These are phyloP conservation scores for Cyclina sinensis DNA, from an alignment of 1,140 invertebrate genomes.

Conservation along the genomic window DNA sequence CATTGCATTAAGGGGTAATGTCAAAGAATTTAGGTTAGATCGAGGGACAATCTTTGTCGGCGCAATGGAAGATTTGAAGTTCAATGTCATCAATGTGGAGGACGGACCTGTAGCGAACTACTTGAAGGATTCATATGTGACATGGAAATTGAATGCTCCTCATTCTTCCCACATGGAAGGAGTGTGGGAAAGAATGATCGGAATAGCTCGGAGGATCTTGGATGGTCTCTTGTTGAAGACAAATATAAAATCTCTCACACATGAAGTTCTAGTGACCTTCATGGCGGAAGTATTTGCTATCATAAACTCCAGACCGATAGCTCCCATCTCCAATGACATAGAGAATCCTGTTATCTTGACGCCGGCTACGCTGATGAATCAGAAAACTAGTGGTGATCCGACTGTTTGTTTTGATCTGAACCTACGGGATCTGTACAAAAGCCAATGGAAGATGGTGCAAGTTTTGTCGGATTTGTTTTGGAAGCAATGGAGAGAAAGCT, in stretches of 20 bases:
- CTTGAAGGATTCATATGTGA: neutral
- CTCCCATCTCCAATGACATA: slow-evolving; percentile 61
- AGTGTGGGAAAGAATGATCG: slow-evolving; percentile 72
- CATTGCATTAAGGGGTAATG: neutral
- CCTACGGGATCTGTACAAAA: neutral
- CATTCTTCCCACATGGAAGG: slow-evolving; percentile 64
- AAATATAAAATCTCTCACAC: slow-evolving; percentile 44
- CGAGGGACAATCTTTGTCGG: slow-evolving; percentile 20
- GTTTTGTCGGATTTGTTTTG: neutral
- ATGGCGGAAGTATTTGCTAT: slow-evolving; percentile 66
- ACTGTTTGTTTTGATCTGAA: neutral
- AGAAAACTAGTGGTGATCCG: neutral
- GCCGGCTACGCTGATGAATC: neutral
- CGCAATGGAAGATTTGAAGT: neutral
- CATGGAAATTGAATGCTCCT: slow-evolving; percentile 61
- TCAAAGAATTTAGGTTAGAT: neutral
- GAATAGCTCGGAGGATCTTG: slow-evolving; percentile 56
- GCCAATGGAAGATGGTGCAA: neutral
- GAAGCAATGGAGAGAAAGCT: neutral
- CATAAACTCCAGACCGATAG: slow-evolving; percentile 68
- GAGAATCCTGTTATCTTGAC: slow-evolving; percentile 1
- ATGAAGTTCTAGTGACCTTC: slow-evolving; percentile 70
- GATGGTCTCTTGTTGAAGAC: slow-evolving; percentile 58
- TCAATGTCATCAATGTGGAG: neutral
- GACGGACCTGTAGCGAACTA: neutral